phyloP scores from a whole-genome alignment of 2,113 vertebrate species.

The Anhinga rufa region DNA sequence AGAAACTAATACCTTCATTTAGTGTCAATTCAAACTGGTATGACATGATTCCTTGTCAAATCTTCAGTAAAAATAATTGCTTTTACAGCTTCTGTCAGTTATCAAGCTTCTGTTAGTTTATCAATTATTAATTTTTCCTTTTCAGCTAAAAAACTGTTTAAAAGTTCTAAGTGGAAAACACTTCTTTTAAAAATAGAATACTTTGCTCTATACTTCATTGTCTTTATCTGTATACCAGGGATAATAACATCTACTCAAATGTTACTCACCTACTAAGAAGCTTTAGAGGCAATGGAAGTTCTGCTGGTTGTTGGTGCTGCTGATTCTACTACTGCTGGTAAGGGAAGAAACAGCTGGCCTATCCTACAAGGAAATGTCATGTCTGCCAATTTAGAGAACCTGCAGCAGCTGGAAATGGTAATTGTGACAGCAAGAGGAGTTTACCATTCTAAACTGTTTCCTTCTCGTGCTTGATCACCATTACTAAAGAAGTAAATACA shows the following conservation, averaged over 20 bases:
- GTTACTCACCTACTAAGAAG: neutral
- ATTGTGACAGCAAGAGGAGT: neutral
- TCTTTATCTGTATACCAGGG: neutral
- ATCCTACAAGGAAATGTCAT: neutral
- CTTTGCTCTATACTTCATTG: neutral
- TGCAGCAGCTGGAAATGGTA: neutral
- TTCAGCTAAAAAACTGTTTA: neutral
- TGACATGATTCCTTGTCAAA: neutral
- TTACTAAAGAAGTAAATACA: neutral
- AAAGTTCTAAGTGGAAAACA: neutral
- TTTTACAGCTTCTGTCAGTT: neutral
- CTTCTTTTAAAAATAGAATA: neutral
- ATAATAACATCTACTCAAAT: neutral
- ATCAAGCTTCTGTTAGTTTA: neutral
- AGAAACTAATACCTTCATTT: neutral
- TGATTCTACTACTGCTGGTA: neutral
- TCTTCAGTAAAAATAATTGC: neutral
- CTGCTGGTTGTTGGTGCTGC: rapidly evolving
- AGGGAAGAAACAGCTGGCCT: neutral
- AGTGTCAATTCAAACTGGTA: neutral
- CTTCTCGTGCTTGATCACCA: neutral
- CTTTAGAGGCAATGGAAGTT: neutral
- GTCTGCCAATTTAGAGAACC: neutral
- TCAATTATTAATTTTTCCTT: neutral
- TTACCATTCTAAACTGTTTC: neutral